phyloP scores from a whole-genome alignment of 2,113 vertebrate species.

The Sceloporus tristichus region DNA sequence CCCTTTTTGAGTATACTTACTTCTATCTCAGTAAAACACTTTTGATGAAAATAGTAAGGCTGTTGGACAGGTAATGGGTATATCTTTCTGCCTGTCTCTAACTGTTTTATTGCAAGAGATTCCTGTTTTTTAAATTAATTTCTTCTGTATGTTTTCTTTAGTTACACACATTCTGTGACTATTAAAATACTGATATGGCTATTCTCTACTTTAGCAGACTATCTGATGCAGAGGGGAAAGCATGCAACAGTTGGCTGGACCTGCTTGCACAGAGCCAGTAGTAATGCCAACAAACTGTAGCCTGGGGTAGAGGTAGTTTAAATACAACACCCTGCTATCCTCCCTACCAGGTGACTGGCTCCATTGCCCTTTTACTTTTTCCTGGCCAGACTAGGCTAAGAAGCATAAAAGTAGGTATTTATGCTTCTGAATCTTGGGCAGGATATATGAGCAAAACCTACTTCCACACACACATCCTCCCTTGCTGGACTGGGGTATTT shows the following conservation, averaged over 20 bases:
- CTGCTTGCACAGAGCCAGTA: not conserved
- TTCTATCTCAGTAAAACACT: slow-evolving; percentile 21
- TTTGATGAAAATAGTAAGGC: slow-evolving; percentile 51
- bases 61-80: slow-evolving; percentile 26
- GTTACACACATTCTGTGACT: not conserved
- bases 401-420: not conserved
- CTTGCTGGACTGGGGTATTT: not conserved
- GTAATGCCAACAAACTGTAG: slow-evolving; percentile 1
- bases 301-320: not conserved
- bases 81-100: slow-evolving; percentile 28
- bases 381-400: not conserved
- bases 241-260: not conserved
- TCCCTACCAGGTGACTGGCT: not conserved
- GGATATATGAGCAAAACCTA: not conserved
- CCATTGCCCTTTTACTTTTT: not conserved
- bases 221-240: not conserved
- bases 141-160: slow-evolving; percentile 33
- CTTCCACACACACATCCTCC: not conserved
- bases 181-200: not conserved
- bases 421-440: not conserved
- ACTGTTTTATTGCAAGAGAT: slow-evolving; percentile 41
- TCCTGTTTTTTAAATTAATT: not conserved
- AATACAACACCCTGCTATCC: not conserved
- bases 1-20: slow-evolving; percentile 14
- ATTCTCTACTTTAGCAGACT: slow-evolving; percentile 26